These are phyloP conservation scores for Parasteatoda tepidariorum DNA, from an alignment of 1,140 invertebrate species.

Conservation along the genomic window DNA sequence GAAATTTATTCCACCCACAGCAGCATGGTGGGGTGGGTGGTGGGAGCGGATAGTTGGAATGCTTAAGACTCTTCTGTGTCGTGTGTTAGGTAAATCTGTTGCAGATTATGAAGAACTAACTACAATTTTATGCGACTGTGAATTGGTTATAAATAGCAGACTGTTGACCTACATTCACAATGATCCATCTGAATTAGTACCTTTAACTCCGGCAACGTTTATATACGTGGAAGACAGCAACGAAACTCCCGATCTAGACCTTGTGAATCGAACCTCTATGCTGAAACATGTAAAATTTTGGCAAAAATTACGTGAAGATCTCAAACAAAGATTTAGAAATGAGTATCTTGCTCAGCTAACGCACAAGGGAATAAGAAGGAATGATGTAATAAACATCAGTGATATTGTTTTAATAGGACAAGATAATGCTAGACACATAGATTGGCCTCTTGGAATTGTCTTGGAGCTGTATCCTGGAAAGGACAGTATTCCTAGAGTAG, in stretches of 20 bases:
- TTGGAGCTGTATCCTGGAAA: neutral
- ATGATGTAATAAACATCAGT: neutral
- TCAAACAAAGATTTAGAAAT: slow-evolving; percentile 12
- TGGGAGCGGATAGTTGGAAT: slow-evolving; percentile 67
- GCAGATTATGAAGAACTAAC: slow-evolving; percentile 61
- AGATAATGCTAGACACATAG: neutral
- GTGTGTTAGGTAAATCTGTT: slow-evolving; percentile 62
- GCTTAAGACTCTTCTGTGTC: slow-evolving; percentile 64
- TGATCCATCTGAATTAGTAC: neutral
- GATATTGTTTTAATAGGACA: neutral
- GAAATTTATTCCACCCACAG: slow-evolving; percentile 3
- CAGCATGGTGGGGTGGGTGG: slow-evolving; percentile 26
- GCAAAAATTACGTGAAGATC: neutral
- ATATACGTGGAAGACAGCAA: neutral
- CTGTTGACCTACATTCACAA: slow-evolving; percentile 47
- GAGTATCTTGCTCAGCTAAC: neutral
- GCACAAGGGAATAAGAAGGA: neutral
- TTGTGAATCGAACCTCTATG: neutral
- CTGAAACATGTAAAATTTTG: neutral
- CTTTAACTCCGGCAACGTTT: slow-evolving; percentile 2
- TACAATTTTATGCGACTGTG: slow-evolving; percentile 63
- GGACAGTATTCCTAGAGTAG: neutral
- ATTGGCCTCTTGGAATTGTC: neutral
- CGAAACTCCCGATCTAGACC: neutral
- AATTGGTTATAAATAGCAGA: slow-evolving; percentile 59